Evolutionary conservation across 1,140 invertebrate species (phyloP).

Genomic region (Drosophila carrolli): DNA sequence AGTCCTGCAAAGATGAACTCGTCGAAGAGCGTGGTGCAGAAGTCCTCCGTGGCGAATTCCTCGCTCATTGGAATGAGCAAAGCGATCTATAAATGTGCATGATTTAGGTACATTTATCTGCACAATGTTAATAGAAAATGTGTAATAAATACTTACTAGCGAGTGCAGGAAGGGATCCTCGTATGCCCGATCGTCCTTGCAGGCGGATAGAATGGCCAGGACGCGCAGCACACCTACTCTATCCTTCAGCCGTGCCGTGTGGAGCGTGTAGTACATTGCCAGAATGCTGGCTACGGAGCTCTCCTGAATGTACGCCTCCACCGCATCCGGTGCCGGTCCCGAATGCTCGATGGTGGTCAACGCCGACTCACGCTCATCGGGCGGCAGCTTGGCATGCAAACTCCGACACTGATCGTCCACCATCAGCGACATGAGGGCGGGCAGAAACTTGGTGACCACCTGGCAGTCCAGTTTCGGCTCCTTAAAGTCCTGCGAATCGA

Average conservation of each 20-base stretch:
- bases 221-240: constrained; percentile 94
- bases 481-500: constrained; percentile 97
- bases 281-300: constrained; percentile 95
- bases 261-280: constrained; percentile 97
- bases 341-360: constrained; percentile 97
- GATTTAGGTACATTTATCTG: not conserved
- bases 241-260: constrained; percentile 93
- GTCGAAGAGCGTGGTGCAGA: constrained; percentile 97
- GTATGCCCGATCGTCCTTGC: constrained; percentile 95
- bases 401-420: constrained; percentile 98
- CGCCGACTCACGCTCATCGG: constrained; percentile 96
- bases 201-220: constrained; percentile 94
- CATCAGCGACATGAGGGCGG: constrained; percentile 97
- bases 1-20: constrained; percentile 97
- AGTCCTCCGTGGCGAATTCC: constrained; percentile 97
- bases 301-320: constrained; percentile 95
- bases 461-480: constrained; percentile 97
- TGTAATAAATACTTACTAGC: constrained; percentile 86
- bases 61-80: constrained; percentile 95
- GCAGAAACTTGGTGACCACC: constrained; percentile 97
- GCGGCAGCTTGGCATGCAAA: constrained; percentile 94
- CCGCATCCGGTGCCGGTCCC: constrained; percentile 95
- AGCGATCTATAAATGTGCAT: constrained; percentile 87
- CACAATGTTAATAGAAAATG: not conserved
- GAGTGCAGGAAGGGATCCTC: constrained; percentile 98